Percentiles rank a stretch among this genome's conserved stretches.
Evolutionary conservation across 1,140 invertebrate species (phyloP).

Genomic region (Pissodes strobi): DNA sequence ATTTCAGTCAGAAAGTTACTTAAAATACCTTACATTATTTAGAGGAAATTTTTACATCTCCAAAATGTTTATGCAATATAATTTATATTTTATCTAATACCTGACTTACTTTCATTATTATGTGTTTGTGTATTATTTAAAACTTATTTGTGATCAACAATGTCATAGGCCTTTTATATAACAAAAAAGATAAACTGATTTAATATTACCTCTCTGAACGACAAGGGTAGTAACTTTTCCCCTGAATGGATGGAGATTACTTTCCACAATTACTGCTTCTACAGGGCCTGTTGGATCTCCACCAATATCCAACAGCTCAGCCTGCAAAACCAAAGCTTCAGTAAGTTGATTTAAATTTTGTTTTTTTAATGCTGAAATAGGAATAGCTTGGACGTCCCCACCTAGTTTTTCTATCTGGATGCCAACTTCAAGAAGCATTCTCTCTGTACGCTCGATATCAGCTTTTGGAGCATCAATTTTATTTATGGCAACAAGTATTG

Average conservation of each 20-base stretch:
- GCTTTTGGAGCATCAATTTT: conserved; percentile 94
- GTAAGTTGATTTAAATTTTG: conserved; percentile 79
- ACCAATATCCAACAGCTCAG: conserved; percentile 86
- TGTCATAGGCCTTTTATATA: too few relatives aligned
- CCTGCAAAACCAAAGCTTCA: conserved; percentile 84
- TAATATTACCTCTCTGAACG: conserved; percentile 72
- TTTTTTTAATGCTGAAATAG: conserved; percentile 87
- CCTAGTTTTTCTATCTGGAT: conserved; percentile 86
- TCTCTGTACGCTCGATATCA: conserved; percentile 77
- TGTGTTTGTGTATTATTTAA: too few relatives aligned
- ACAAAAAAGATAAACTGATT: not conserved
- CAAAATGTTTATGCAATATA: too few relatives aligned
- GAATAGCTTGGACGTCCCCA: conserved; percentile 90
- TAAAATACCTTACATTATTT: too few relatives aligned
- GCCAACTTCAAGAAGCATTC: conserved; percentile 75
- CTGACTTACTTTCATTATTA: too few relatives aligned
- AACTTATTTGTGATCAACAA: too few relatives aligned
- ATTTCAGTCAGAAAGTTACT: too few relatives aligned
- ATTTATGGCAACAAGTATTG: conserved; percentile 97
- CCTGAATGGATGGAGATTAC: conserved; percentile 70
- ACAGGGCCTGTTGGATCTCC: conserved; percentile 81
- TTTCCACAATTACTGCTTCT: conserved; percentile 91
- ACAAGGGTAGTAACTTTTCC: conserved; percentile 88
- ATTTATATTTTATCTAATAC: too few relatives aligned
- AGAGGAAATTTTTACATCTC: too few relatives aligned